phyloP scores from a whole-genome alignment of 2,888 invertebrate genomes.

The Ichneumoninae sp. region DNA sequence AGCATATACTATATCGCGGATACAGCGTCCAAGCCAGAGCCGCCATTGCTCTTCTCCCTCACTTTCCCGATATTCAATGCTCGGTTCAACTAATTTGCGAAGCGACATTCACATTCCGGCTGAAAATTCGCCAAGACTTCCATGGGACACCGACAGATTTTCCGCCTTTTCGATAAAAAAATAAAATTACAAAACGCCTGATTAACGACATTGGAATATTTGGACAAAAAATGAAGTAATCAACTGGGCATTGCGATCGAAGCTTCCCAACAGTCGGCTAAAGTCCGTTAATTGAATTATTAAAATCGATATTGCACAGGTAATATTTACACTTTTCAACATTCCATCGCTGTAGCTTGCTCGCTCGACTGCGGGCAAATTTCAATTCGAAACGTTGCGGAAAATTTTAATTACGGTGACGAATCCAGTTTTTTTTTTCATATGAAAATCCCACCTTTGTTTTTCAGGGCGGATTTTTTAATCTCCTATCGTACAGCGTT shows the following conservation, averaged over 20 bases:
- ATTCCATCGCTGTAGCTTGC: no score
- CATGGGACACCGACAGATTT: neutral
- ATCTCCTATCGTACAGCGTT: neutral
- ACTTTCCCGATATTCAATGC: slow-evolving; percentile 18
- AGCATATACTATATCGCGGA: slow-evolving; percentile 22
- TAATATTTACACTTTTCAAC: neutral
- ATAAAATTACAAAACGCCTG: neutral
- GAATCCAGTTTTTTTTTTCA: neutral
- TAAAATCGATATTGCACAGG: neutral
- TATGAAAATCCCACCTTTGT: neutral
- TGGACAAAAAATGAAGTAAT: neutral
- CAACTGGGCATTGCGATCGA: neutral
- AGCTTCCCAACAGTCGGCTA: neutral
- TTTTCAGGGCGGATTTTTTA: neutral
- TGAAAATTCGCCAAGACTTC: neutral
- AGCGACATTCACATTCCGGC: neutral
- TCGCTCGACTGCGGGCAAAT: no score
- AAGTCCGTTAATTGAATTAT: neutral
- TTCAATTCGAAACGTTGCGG: no score
- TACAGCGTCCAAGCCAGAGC: neutral
- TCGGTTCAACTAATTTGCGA: neutral
- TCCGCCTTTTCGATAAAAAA: neutral
- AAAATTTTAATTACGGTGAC: neutral
- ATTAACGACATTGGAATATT: neutral
- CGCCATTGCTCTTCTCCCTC: slow-evolving; percentile 6